Conservation (phyloP, 2,888 invertebrate species). For the Noctua janthina region DNA sequence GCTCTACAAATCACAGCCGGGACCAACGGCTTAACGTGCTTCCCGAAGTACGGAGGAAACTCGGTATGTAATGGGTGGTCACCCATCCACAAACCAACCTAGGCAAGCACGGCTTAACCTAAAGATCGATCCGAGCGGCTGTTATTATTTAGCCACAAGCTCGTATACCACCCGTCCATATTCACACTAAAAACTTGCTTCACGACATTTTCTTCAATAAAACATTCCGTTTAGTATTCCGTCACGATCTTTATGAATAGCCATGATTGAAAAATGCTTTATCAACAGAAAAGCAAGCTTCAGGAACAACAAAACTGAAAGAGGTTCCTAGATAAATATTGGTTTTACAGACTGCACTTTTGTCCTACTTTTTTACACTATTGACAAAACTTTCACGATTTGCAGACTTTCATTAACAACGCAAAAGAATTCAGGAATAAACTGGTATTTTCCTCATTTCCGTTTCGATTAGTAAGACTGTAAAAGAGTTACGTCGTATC, state of each 20-base stretch:
- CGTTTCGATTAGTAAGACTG: conserved; percentile 4
- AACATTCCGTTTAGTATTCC: not conserved
- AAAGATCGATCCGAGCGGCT: too few relatives aligned
- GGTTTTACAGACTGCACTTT: conserved; percentile 21
- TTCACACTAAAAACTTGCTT: not conserved
- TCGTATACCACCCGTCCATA: not conserved
- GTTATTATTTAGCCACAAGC: too few relatives aligned
- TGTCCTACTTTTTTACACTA: conserved; percentile 38
- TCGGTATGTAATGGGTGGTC: too few relatives aligned
- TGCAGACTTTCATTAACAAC: conserved; percentile 24
- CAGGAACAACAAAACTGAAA: conserved; percentile 34
- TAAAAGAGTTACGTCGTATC: not conserved
- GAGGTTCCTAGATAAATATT: conserved; percentile 22
- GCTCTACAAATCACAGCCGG: too few relatives aligned
- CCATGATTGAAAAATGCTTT: conserved; percentile 37
- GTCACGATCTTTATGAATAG: conserved; percentile 18
- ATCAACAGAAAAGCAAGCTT: conserved; percentile 29
- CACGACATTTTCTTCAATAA: not conserved
- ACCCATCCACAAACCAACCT: too few relatives aligned
- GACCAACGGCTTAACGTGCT: too few relatives aligned
- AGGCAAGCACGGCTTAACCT: too few relatives aligned
- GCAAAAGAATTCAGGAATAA: conserved; percentile 22
- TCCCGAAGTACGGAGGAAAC: too few relatives aligned
- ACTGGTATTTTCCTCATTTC: conserved; percentile 19
- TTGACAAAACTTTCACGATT: conserved; percentile 45